A percentile compares a stretch with the other conserved stretches of the same genome.
Evolutionary conservation across 53 echinoderm and acorn worm genomes (phyloP).

Genomic region (Holothuria scabra): DNA sequence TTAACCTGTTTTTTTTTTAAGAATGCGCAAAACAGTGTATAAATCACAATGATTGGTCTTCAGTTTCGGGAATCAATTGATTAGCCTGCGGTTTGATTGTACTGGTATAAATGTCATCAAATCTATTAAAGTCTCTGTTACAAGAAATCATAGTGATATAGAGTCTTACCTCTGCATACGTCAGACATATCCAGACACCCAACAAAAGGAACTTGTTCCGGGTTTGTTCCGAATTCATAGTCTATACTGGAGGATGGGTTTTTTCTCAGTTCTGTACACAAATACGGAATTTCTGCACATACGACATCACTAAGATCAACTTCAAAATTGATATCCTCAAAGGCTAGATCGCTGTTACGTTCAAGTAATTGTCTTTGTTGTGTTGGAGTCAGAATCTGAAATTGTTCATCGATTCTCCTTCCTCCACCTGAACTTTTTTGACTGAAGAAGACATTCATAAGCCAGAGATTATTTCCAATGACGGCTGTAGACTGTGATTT

Average conservation of each 20-base stretch:
- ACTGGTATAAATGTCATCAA: too few relatives aligned
- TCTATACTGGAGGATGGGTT: constrained; percentile 38
- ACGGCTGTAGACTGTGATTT: constrained; percentile 7
- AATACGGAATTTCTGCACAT: constrained; percentile 33
- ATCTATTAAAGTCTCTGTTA: too few relatives aligned
- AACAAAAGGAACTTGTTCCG: constrained; percentile 39
- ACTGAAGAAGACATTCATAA: constrained; percentile 41
- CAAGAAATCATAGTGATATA: too few relatives aligned
- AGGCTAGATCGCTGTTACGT: not conserved
- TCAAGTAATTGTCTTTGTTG: not conserved
- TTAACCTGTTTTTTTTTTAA: too few relatives aligned
- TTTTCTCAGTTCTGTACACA: constrained; percentile 40
- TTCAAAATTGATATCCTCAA: constrained; percentile 12
- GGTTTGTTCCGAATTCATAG: constrained; percentile 40
- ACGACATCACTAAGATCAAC: constrained; percentile 18
- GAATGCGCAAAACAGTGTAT: too few relatives aligned
- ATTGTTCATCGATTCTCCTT: constrained; percentile 18
- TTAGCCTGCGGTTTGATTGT: too few relatives aligned
- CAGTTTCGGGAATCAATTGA: too few relatives aligned
- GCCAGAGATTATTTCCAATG: constrained; percentile 24
- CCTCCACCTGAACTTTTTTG: constrained; percentile 20
- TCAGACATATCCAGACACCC: constrained; percentile 34
- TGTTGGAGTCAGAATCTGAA: not conserved
- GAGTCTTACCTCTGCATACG: constrained; percentile 25
- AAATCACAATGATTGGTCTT: too few relatives aligned